Evolutionary conservation across 2,888 invertebrate genomes (phyloP), one percentile per base, ranked within the genome.

Genomic region (Drosophila rellima): DNA sequence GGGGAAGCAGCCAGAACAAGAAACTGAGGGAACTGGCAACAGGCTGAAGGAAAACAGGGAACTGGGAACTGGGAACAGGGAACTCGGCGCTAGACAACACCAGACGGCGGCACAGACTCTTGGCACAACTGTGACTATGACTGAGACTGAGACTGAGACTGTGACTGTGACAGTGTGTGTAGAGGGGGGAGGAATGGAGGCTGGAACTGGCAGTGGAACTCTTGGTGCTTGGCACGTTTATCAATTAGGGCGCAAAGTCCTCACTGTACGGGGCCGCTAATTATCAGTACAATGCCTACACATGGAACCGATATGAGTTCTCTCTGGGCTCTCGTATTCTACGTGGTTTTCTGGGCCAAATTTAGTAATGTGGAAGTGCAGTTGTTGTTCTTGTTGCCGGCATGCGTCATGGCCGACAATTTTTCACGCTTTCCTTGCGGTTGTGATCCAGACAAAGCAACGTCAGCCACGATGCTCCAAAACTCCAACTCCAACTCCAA

Each of bases 361-460:
- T 82, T 82, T 88, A 86, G 86, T 82, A 70, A 73, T 29, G n/a
- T 63, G 40, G 51, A 74, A 77, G 70, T 86, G 86, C 85, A 78
- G 59, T 74, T 66, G 40, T 51, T 66, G 66, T 66, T 57, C 31
- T 20, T 42, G 48, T 35, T 59, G 51, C 13, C 10, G 64, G 65
- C 66, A 78, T 70, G 80, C 88, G 86, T 88, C 88, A 86, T 82
- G 86, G 80, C 78, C 84, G 78, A 86, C 84, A 83, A 88, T 86
- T 88, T 84, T 86, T 87, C 88, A 86, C 84, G 86, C 87, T 88
- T 88, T 83, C 82, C 87, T 56, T 88, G 75, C 65, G 77, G 72
- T 65, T 45, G 17, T 37, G 50, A 26, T 29, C 64, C 64, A 83
- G 80, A 74, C 78, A 86, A 82, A 74, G 70, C 72, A 57, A 51